These are phyloP conservation scores for Exocentrus adspersus DNA, from an alignment of 2,888 invertebrate genomes.

Conservation along the genomic window DNA sequence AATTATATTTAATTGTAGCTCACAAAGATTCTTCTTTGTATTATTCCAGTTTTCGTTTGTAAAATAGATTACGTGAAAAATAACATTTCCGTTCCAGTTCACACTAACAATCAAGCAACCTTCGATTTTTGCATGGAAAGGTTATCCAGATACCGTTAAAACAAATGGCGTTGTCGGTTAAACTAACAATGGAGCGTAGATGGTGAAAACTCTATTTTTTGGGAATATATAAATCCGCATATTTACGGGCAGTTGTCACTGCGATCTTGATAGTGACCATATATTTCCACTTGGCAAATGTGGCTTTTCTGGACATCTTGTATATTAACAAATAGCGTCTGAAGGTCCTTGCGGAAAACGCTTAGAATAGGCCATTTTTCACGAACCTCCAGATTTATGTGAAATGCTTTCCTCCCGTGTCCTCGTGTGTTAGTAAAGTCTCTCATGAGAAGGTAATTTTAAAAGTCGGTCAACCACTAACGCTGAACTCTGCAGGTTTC, in stretches of 20 bases:
- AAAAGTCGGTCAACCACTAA: slow-evolving; percentile 1
- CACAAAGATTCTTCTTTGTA: too few relatives aligned
- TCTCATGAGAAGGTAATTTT: slow-evolving; percentile 8
- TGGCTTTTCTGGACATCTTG: slow-evolving; percentile 27
- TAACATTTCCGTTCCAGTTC: background rate
- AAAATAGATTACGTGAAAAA: background rate
- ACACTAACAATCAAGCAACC: background rate
- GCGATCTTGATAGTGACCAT: slow-evolving; percentile 24
- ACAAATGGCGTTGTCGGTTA: slow-evolving; percentile 12
- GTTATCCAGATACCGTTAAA: slow-evolving; percentile 11
- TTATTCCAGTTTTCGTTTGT: background rate
- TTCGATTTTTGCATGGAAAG: slow-evolving; percentile 1
- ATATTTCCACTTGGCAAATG: slow-evolving; percentile 28
- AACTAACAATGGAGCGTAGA: slow-evolving; percentile 7
- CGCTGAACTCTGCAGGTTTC: background rate
- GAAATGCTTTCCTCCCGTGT: slow-evolving; percentile 19
- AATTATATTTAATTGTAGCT: too few relatives aligned
- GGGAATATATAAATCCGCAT: slow-evolving; percentile 27
- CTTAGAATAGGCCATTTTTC: slow-evolving; percentile 27
- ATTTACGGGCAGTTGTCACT: slow-evolving; percentile 27
- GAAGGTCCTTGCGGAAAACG: slow-evolving; percentile 25
- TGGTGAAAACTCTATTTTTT: slow-evolving; percentile 20
- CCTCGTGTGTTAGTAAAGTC: slow-evolving; percentile 8
- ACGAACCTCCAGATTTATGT: slow-evolving; percentile 24
- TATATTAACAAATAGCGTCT: slow-evolving; percentile 31